A percentile compares a stretch with the other conserved stretches of the same genome.
These are phyloP conservation scores for Sebastolobus alascanus DNA, from an alignment of 2,797 vertebrate genomes.

Conservation along the genomic window DNA sequence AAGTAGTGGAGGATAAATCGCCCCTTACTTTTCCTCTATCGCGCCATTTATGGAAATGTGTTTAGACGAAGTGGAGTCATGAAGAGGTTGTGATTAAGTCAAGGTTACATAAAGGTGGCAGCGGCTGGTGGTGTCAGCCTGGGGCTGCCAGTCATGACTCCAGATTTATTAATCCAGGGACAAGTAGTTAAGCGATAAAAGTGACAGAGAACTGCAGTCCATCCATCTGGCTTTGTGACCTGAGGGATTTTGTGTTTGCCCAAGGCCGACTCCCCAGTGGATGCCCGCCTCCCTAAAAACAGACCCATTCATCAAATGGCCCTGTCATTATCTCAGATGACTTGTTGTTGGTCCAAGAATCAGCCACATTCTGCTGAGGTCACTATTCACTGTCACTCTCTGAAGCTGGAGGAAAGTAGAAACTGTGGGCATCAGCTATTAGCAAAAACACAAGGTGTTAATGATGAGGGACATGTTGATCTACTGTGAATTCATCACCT, in stretches of 20 bases:
- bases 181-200: slow-evolving; percentile 76
- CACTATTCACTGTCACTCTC: slow-evolving; percentile 55
- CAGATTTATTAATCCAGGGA: slow-evolving; percentile 78
- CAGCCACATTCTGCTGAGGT: slow-evolving; percentile 63
- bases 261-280: slow-evolving; percentile 62
- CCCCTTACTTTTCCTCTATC: slow-evolving; percentile 41
- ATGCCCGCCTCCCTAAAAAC: slow-evolving; percentile 65
- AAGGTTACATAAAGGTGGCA: slow-evolving; percentile 70
- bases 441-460: slow-evolving; percentile 11
- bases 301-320: slow-evolving; percentile 70
- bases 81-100: slow-evolving; percentile 72
- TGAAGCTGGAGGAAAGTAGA: slow-evolving; percentile 16
- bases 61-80: slow-evolving; percentile 61
- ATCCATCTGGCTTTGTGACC: slow-evolving; percentile 78
- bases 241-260: slow-evolving; percentile 73
- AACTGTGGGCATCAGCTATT: slow-evolving; percentile 31
- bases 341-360: slow-evolving; percentile 65
- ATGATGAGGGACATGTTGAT: neutral
- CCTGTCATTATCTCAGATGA: slow-evolving; percentile 69
- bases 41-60: slow-evolving; percentile 67
- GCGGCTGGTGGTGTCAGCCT: slow-evolving; percentile 40
- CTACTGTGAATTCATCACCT: neutral
- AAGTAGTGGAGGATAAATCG: slow-evolving; percentile 55
- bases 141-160: slow-evolving; percentile 64
- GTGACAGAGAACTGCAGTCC: slow-evolving; percentile 70